Conservation (phyloP, 2,113 vertebrate species). For the Syngnathus typhle region DNA sequence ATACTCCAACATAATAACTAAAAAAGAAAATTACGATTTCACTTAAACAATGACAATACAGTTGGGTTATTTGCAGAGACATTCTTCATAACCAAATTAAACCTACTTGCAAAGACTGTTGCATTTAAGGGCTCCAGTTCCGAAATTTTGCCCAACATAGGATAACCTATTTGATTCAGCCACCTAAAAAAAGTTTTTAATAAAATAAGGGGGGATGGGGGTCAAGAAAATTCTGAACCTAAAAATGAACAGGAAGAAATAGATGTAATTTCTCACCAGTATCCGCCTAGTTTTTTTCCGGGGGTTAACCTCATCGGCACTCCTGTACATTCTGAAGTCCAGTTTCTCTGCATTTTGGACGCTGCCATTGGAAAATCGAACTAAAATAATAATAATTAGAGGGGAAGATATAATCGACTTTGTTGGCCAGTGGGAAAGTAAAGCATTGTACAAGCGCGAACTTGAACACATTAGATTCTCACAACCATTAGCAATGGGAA, state of each 20-base stretch:
- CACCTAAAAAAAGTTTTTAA: constrained; percentile 62
- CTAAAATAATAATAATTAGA: constrained; percentile 51
- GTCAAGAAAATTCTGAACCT: neutral
- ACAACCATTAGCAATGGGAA: constrained; percentile 20
- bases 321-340: constrained; percentile 75
- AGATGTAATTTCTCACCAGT: constrained; percentile 67
- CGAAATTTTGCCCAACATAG: constrained; percentile 87
- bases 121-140: constrained; percentile 65
- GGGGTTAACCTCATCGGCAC: constrained; percentile 69
- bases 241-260: neutral
- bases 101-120: constrained; percentile 86
- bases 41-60: neutral
- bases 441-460: too few relatives aligned
- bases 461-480: neutral
- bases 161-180: constrained; percentile 82
- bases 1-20: constrained; percentile 89
- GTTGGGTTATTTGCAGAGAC: neutral
- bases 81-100: neutral
- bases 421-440: neutral
- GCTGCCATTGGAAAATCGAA: constrained; percentile 85
- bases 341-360: constrained; percentile 67
- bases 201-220: neutral
- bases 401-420: too few relatives aligned
- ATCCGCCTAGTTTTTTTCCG: constrained; percentile 76
- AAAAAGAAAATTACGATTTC: constrained; percentile 1